These are phyloP conservation scores for Gracilinanus agilis DNA, from an alignment of 2,113 vertebrate genomes.

Conservation along the genomic window DNA sequence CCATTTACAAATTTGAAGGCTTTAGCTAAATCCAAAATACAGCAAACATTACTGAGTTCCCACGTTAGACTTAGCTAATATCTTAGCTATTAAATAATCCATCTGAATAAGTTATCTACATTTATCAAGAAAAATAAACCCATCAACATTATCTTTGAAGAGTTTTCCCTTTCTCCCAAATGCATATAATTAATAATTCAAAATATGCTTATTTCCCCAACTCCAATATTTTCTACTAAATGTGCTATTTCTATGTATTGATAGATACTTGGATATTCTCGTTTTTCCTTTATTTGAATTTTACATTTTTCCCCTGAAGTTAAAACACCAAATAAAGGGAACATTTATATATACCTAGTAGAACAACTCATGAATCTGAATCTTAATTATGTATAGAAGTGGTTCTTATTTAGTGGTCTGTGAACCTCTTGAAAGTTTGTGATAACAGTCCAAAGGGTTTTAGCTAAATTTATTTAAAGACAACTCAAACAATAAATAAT, in stretches of 20 bases:
- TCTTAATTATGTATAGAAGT: neutral
- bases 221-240: constrained; percentile 11
- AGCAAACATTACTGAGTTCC: neutral
- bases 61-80: constrained; percentile 17
- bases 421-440: neutral
- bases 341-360: neutral
- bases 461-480: neutral
- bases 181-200: neutral
- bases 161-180: neutral
- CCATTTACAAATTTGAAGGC: neutral
- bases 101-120: constrained; percentile 23
- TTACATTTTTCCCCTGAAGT: too few relatives aligned
- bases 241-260: constrained; percentile 29
- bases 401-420: neutral
- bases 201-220: constrained; percentile 27
- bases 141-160: neutral
- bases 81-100: constrained; percentile 20
- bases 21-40: constrained; percentile 51
- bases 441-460: neutral
- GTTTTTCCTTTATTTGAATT: too few relatives aligned
- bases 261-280: neutral
- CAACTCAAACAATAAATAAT: neutral
- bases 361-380: neutral
- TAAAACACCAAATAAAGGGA: neutral
- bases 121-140: neutral